A percentile compares a stretch with the other conserved stretches of the same genome.
Evolutionary conservation across 2,888 invertebrate genomes (phyloP).

Genomic region (Conomelus anceps): DNA sequence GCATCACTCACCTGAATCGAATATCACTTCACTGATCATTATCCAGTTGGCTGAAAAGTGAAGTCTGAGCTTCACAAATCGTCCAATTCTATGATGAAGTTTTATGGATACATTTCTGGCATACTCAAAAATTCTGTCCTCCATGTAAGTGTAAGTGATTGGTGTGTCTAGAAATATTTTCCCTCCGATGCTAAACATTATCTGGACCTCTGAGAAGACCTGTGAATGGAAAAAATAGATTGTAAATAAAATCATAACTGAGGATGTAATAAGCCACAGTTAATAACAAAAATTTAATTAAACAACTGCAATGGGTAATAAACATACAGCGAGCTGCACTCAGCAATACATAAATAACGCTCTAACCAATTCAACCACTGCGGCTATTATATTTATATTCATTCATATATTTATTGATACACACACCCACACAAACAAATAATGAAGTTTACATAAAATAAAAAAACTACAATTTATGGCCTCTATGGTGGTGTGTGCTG

Average conservation of each 20-base stretch:
- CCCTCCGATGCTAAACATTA: constrained; percentile 76
- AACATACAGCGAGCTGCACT: too few relatives aligned
- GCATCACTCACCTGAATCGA: constrained; percentile 63
- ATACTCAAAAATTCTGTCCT: constrained; percentile 71
- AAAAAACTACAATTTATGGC: too few relatives aligned
- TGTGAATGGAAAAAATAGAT: constrained; percentile 41
- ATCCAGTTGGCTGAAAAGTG: constrained; percentile 80
- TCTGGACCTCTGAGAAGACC: constrained; percentile 73
- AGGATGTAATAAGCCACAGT: too few relatives aligned
- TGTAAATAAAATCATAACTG: background rate
- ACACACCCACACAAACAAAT: too few relatives aligned
- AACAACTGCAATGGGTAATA: too few relatives aligned
- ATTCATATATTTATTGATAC: too few relatives aligned
- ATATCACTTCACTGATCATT: constrained; percentile 81
- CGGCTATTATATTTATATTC: too few relatives aligned
- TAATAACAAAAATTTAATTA: too few relatives aligned
- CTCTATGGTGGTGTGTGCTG: too few relatives aligned
- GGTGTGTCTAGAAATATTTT: constrained; percentile 69
- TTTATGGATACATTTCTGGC: constrained; percentile 76
- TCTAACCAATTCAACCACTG: too few relatives aligned
- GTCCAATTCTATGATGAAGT: constrained; percentile 72
- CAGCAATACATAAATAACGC: too few relatives aligned
- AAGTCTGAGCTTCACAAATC: constrained; percentile 69
- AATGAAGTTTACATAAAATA: too few relatives aligned
- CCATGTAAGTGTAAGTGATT: constrained; percentile 62